Evolutionary conservation across 2,113 vertebrate genomes (phyloP), one percentile per base, ranked within the genome.

Genomic region (Ifrita kowaldi): DNA sequence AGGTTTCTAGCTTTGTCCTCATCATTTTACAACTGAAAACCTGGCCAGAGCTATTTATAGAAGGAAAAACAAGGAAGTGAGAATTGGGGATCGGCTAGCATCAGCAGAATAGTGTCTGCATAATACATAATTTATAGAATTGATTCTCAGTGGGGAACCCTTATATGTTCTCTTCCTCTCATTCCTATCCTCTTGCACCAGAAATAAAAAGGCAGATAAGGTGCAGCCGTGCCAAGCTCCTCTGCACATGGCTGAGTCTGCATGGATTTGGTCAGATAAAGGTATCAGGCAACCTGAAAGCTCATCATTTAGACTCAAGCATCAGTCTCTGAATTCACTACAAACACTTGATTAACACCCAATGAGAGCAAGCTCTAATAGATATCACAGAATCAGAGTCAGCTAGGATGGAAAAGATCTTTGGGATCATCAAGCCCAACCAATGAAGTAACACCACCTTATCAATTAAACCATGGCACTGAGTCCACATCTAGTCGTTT

Each of bases 61-160:
- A 74, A 95, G 67, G 84, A 96, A 97, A 98, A 98, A 96, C 88
- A 97, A 97, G 84, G 94, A 96, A 96, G 80, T 91, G 87, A 97
- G 87, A 96, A 95, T 53, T 96, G 85, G 93, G 91, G 76, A 97
- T 97, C 68, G 55, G 94, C 94, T 91, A 97, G 44, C 91, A 97
- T 95, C 90, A 95, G 94, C 86, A 93, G 95, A 98, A 96, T 50
- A 97, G 90, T 60, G 86, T 83, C 91, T 96, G 94, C 76, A 96
- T 95, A 97, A 98, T 97, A 94, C 85, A 97, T 97, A 97, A 97
- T 98, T 97, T 97, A 98, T 98, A 85, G 95, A 78, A 73, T 71
- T 77, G 94, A 94, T 84, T 96, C 96, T 93, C 96, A 94, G 70
- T 92, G 76, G 97, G 90, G 77, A 97, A 93, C 70, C 90, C 84